Conservation (phyloP, 2,113 vertebrate genomes). For the Upupa epops region DNA sequence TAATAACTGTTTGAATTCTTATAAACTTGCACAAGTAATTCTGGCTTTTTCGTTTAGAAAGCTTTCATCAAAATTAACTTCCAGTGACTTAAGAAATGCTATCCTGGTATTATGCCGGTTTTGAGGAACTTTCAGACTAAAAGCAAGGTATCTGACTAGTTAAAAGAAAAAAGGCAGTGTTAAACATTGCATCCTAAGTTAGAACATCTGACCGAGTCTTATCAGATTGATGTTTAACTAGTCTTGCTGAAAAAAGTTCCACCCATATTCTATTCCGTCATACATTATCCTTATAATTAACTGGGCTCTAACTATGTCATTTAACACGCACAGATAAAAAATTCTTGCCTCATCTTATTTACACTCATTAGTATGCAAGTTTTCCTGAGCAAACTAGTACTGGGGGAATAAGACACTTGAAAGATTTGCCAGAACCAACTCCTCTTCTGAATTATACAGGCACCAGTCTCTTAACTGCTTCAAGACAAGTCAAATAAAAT, state of each 20-base stretch:
- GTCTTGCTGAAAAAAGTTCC: neutral
- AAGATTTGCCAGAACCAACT: neutral
- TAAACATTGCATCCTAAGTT: neutral
- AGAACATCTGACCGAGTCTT: neutral
- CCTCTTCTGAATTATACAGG: neutral
- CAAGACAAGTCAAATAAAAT: neutral
- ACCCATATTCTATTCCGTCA: neutral
- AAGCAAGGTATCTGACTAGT: neutral
- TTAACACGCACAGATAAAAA: neutral
- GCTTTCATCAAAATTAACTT: neutral
- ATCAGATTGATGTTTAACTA: neutral
- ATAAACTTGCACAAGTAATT: neutral
- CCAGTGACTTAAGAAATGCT: neutral
- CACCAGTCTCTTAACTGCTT: neutral
- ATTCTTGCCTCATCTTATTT: neutral
- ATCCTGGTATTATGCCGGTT: neutral
- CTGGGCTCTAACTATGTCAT: neutral
- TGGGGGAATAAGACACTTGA: neutral
- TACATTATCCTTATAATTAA: neutral
- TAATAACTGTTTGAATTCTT: neutral
- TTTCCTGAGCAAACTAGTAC: neutral
- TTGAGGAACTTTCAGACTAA: neutral
- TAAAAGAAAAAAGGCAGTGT: neutral
- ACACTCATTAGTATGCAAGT: neutral
- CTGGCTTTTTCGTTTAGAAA: neutral